Percentiles rank a stretch among this genome's conserved stretches.
Conservation (phyloP, 2,113 vertebrate genomes). For the Chroicocephalus ridibundus region DNA sequence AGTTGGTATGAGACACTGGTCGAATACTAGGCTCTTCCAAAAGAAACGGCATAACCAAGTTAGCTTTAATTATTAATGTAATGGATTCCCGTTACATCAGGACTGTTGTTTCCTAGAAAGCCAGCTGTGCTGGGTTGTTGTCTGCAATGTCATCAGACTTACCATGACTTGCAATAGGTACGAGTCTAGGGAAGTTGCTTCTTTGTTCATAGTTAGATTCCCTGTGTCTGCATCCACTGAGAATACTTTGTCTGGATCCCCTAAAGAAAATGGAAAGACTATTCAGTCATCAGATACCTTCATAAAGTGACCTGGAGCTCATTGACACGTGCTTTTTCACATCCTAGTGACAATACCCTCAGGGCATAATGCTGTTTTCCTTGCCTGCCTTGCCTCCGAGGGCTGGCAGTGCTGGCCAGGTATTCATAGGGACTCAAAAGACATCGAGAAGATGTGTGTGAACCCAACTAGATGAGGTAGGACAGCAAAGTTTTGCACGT, state of each 20-base stretch:
- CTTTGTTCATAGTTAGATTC: slow-evolving; percentile 83
- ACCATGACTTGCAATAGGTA: slow-evolving; percentile 83
- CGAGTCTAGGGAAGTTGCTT: slow-evolving; percentile 67
- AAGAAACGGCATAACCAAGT: background rate
- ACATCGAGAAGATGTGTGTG: background rate
- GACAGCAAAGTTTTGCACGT: background rate
- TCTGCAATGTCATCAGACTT: slow-evolving; percentile 9
- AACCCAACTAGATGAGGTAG: background rate
- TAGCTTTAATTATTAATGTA: background rate
- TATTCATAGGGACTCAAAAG: background rate
- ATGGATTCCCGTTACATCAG: background rate
- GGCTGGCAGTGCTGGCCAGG: background rate
- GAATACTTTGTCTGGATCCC: slow-evolving; percentile 78
- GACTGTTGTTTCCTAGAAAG: background rate
- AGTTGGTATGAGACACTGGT: background rate
- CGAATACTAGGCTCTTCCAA: background rate
- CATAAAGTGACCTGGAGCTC: background rate
- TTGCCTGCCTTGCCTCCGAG: background rate
- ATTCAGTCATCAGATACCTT: background rate
- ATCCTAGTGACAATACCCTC: background rate
- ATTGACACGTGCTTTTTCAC: background rate
- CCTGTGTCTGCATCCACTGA: slow-evolving; percentile 76
- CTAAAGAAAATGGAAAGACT: slow-evolving; percentile 55
- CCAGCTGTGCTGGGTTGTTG: background rate
- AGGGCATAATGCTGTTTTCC: background rate